Percentiles rank a stretch among this genome's conserved stretches.
Conservation (phyloP, 2,797 vertebrate genomes). For the Catharus ustulatus region DNA sequence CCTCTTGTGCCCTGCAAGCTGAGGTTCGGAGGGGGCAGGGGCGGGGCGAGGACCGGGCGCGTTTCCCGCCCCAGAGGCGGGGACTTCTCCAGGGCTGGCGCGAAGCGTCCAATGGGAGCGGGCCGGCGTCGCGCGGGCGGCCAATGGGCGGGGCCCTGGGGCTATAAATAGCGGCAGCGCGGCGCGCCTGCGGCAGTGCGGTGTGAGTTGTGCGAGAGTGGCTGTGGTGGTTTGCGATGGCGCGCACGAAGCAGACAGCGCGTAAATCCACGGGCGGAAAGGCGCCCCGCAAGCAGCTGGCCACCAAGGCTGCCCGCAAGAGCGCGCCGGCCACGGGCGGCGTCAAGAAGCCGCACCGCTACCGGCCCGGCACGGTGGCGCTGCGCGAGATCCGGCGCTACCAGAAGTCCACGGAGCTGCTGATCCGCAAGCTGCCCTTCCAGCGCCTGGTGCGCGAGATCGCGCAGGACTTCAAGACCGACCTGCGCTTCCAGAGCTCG, state of each 20-base stretch:
- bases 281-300: slow-evolving; percentile 49
- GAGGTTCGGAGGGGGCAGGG: no score
- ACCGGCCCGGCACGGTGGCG: slow-evolving; percentile 81
- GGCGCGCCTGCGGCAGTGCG: no score
- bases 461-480: slow-evolving; percentile 77
- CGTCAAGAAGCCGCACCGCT: slow-evolving; percentile 73
- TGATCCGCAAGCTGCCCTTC: slow-evolving; percentile 78
- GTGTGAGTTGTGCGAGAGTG: no score
- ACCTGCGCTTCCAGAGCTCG: slow-evolving; percentile 5
- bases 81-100: no score
- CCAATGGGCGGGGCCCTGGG: no score
- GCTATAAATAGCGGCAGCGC: no score
- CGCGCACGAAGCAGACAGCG: background rate
- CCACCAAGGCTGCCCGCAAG: slow-evolving; percentile 49
- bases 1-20: no score
- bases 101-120: no score
- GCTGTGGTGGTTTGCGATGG: no score
- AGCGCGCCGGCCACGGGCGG: slow-evolving; percentile 73
- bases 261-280: background rate
- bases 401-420: slow-evolving; percentile 82
- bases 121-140: no score
- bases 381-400: slow-evolving; percentile 82
- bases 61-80: no score
- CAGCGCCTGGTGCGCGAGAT: slow-evolving; percentile 81
- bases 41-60: no score